Percentiles rank a stretch among this genome's conserved stretches.
phyloP scores from a whole-genome alignment of 30 jellyfish, hydroid and myxozoan species.

The Nemopilema nomurai region DNA sequence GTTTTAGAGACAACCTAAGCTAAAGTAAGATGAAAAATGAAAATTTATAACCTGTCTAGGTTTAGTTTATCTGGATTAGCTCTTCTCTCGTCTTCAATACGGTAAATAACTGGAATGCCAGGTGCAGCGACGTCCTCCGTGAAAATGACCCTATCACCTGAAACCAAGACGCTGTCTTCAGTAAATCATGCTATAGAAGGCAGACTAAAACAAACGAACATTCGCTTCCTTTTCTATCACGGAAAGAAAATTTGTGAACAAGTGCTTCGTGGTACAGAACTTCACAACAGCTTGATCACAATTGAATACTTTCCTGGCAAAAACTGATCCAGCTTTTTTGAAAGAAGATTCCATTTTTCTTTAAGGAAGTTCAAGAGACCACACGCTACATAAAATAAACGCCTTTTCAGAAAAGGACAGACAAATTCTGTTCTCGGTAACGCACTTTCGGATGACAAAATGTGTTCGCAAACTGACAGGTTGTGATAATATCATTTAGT shows the following conservation, averaged over 20 bases:
- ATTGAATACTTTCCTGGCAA: too few relatives aligned
- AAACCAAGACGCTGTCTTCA: neutral
- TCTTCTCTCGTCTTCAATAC: constrained; percentile 79
- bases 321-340: too few relatives aligned
- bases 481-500: neutral
- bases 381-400: too few relatives aligned
- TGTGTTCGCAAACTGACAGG: neutral
- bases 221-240: too few relatives aligned
- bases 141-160: constrained; percentile 85
- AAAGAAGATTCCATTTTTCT: too few relatives aligned
- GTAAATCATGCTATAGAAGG: neutral
- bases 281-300: too few relatives aligned
- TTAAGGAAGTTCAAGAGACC: too few relatives aligned
- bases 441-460: neutral
- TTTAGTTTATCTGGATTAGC: constrained; percentile 86
- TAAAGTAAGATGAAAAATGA: neutral
- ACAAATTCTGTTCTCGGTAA: neutral
- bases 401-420: neutral
- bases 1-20: neutral
- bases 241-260: too few relatives aligned
- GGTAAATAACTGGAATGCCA: constrained; percentile 83
- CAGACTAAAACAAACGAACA: neutral
- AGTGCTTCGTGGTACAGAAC: too few relatives aligned
- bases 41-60: constrained; percentile 77
- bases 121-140: constrained; percentile 86